These are phyloP conservation scores for Crenuchus spilurus DNA, from an alignment of 2,797 vertebrate species.

Conservation along the genomic window DNA sequence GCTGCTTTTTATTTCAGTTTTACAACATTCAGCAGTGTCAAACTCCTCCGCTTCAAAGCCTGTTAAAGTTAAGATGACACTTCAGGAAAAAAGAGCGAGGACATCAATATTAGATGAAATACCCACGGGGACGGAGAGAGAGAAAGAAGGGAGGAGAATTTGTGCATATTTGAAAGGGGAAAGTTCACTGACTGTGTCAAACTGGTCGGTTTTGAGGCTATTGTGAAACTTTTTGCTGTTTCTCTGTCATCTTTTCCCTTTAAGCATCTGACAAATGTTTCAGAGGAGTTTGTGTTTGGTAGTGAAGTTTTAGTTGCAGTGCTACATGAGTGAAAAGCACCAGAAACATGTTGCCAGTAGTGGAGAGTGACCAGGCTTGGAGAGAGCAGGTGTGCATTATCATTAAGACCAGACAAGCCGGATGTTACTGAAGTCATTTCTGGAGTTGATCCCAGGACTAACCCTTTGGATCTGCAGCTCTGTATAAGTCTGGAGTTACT, in stretches of 20 bases:
- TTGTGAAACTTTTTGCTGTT: conserved; percentile 33
- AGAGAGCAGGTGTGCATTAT: conserved; percentile 8
- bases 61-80: conserved; percentile 63
- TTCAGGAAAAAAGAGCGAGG: conserved; percentile 48
- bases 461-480: neutral
- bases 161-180: conserved; percentile 36
- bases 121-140: conserved; percentile 45
- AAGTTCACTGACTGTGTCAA: conserved; percentile 43
- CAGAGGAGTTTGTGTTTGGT: conserved; percentile 8
- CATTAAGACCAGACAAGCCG: conserved; percentile 12
- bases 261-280: conserved; percentile 16
- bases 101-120: conserved; percentile 62
- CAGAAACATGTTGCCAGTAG: neutral
- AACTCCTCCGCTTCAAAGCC: conserved; percentile 60
- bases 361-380: neutral
- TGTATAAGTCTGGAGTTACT: neutral
- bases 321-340: too few relatives aligned
- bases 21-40: conserved; percentile 57
- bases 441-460: neutral
- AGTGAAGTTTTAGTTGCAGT: neutral
- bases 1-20: conserved; percentile 57
- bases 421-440: neutral
- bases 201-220: conserved; percentile 30
- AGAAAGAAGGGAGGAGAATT: conserved; percentile 6
- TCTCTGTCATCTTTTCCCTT: conserved; percentile 11